Evolutionary conservation across 2,888 invertebrate genomes (phyloP).

Genomic region (Smittia aterrima): DNA sequence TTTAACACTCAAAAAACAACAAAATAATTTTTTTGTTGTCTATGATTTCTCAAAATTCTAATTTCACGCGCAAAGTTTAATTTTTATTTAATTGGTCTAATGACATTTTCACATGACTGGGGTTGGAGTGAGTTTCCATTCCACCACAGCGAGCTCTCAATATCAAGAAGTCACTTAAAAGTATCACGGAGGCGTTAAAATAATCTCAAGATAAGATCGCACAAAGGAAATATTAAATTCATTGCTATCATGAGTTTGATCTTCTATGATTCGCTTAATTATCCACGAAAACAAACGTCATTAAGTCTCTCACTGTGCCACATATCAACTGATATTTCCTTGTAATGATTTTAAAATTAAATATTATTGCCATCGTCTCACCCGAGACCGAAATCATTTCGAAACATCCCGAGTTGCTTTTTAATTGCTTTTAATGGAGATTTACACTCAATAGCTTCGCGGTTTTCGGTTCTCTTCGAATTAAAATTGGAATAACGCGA

Average conservation of each 20-base stretch:
- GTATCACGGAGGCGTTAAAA: constrained; percentile 42
- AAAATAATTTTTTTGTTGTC: neutral
- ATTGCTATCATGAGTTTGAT: neutral
- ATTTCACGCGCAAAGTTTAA: constrained; percentile 12
- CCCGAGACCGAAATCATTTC: neutral
- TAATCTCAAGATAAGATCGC: constrained; percentile 38
- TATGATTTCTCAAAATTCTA: neutral
- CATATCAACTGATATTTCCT: constrained; percentile 25
- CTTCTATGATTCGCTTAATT: constrained; percentile 41
- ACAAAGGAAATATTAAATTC: constrained; percentile 36
- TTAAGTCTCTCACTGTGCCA: neutral
- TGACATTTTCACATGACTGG: constrained; percentile 36
- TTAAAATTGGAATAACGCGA: constrained; percentile 13
- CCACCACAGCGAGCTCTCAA: neutral
- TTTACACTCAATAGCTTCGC: constrained; percentile 15
- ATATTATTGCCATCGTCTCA: constrained; percentile 26
- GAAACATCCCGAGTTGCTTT: neutral
- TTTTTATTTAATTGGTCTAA: constrained; percentile 41
- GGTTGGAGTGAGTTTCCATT: constrained; percentile 2
- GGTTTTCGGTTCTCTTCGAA: neutral
- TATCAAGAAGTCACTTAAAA: constrained; percentile 31
- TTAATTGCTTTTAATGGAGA: constrained; percentile 21
- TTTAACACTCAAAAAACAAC: constrained; percentile 30
- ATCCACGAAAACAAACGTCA: constrained; percentile 32
- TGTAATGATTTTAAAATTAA: constrained; percentile 40